A percentile compares a stretch with the other conserved stretches of the same genome.
Evolutionary conservation across 2,113 vertebrate genomes (phyloP).

Genomic region (Pampusana beccarii): DNA sequence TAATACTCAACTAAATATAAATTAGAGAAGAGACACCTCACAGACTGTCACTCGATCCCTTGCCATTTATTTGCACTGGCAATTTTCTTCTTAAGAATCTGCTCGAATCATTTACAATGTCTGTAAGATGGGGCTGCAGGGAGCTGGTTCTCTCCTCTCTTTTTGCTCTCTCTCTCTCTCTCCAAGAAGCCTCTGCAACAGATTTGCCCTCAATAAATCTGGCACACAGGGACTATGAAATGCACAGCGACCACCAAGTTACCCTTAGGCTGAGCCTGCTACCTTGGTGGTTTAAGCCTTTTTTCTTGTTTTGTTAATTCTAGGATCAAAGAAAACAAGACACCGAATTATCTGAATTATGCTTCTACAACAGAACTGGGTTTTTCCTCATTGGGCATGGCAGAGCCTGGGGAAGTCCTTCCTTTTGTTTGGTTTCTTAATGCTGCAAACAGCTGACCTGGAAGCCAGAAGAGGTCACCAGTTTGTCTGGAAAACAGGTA

Average conservation of each 20-base stretch:
- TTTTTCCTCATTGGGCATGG: slow-evolving; percentile 78
- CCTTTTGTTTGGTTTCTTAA: slow-evolving; percentile 79
- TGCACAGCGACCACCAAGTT: not conserved
- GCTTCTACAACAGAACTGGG: slow-evolving; percentile 84
- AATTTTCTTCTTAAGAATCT: not conserved
- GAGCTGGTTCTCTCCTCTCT: not conserved
- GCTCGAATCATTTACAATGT: not conserved
- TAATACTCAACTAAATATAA: not conserved
- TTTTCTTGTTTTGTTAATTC: not conserved
- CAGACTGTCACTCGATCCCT: not conserved
- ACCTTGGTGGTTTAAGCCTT: not conserved
- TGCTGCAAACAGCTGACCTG: slow-evolving; percentile 80
- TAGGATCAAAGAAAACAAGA: slow-evolving; percentile 83
- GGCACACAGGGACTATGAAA: not conserved
- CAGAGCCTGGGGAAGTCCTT: slow-evolving; percentile 76
- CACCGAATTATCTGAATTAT: slow-evolving; percentile 87
- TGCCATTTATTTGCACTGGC: not conserved
- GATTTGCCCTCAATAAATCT: not conserved
- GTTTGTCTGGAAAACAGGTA: slow-evolving; percentile 97
- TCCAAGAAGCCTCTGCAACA: not conserved
- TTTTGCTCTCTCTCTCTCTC: not conserved
- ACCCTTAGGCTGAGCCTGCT: not conserved
- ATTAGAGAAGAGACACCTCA: not conserved
- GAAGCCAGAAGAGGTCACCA: slow-evolving; percentile 82
- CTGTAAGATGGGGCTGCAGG: not conserved